Percentiles rank a stretch among this genome's conserved stretches.
These are phyloP conservation scores for Thymallus thymallus DNA, from an alignment of 2,113 vertebrate species.

Conservation along the genomic window DNA sequence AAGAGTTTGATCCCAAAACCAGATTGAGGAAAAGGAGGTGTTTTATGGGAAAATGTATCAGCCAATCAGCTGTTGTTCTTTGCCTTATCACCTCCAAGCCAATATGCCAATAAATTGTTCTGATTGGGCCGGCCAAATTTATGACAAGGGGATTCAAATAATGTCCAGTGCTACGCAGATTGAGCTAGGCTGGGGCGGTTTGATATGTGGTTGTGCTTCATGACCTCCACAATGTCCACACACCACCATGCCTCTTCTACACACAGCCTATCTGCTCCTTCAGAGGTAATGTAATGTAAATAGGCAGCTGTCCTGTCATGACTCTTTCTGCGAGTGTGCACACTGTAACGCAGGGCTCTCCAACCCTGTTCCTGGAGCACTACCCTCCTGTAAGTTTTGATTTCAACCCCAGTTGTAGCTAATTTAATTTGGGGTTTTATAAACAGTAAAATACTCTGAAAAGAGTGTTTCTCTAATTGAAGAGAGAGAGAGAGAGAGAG, in stretches of 20 bases:
- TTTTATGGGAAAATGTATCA: constrained; percentile 70
- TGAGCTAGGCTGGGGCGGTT: too few species aligned
- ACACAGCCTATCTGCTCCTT: neutral
- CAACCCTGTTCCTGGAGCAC: too few species aligned
- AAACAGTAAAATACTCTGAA: too few species aligned
- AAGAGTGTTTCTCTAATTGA: too few species aligned
- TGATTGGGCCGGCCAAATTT: neutral
- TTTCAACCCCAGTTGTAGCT: too few species aligned
- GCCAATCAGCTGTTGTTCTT: constrained; percentile 84
- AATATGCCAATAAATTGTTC: neutral
- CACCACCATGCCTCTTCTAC: neutral
- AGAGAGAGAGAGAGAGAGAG: too few species aligned
- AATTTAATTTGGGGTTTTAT: too few species aligned
- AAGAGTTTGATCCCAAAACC: constrained; percentile 81
- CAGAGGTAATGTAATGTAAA: too few species aligned
- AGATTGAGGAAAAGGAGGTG: constrained; percentile 70
- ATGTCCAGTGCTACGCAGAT: neutral
- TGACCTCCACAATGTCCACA: neutral
- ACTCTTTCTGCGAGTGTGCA: too few species aligned
- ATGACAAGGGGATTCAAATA: neutral
- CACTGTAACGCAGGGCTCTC: too few species aligned
- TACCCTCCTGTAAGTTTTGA: too few species aligned
- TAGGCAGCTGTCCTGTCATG: neutral
- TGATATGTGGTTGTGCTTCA: neutral
- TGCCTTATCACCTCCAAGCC: constrained; percentile 82